Evolutionary conservation across 2,797 vertebrate species (phyloP).

Genomic region (Clamator glandarius): DNA sequence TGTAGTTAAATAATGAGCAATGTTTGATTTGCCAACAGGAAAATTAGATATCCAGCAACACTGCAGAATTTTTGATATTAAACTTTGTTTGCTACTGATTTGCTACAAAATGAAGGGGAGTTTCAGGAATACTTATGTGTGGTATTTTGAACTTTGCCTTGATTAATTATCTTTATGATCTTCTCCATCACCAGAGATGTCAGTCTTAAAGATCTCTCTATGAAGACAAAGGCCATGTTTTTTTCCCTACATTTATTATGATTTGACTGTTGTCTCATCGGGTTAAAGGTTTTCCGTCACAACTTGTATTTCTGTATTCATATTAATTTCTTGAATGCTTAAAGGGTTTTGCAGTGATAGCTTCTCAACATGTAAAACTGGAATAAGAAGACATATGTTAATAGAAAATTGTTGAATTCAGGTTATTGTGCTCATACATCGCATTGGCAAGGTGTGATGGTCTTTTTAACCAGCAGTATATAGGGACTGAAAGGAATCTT

Average conservation of each 20-base stretch:
- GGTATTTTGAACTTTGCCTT: background rate
- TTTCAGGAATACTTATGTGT: background rate
- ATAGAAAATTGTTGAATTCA: slow-evolving; percentile 3
- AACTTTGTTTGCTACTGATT: background rate
- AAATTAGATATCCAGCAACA: background rate
- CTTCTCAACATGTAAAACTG: slow-evolving; percentile 12
- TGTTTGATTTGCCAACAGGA: background rate
- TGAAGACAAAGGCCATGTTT: background rate
- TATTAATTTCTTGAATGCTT: background rate
- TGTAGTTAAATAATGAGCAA: background rate
- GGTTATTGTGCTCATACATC: background rate
- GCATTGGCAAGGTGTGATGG: background rate
- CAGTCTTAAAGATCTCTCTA: background rate
- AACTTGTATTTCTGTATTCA: background rate
- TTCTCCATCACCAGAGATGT: background rate
- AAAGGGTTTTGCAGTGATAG: background rate
- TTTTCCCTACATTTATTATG: background rate
- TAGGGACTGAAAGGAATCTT: background rate
- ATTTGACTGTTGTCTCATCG: background rate
- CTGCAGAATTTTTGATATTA: background rate
- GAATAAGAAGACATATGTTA: slow-evolving; percentile 5
- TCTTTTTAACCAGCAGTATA: background rate
- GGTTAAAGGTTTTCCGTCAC: background rate
- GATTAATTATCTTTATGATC: background rate
- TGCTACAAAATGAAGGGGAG: background rate